phyloP scores from a whole-genome alignment of 2,888 invertebrate species.

The Leptinotarsa juncta region DNA sequence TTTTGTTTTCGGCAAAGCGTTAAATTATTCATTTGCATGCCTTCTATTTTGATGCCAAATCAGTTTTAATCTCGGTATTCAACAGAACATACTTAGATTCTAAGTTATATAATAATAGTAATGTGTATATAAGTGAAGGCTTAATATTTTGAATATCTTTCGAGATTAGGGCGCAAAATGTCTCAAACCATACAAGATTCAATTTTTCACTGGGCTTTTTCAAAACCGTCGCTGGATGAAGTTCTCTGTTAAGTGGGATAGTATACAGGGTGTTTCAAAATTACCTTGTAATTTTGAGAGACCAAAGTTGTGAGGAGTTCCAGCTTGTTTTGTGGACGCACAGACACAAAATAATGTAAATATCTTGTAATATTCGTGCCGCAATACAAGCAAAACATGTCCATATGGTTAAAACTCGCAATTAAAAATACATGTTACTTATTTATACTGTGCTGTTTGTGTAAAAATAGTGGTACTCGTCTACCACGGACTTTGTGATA shows the following conservation, averaged over 20 bases:
- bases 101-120: conserved; percentile 43
- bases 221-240: conserved; percentile 36
- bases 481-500: conserved; percentile 66
- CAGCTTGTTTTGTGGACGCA: conserved; percentile 44
- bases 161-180: conserved; percentile 42
- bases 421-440: conserved; percentile 65
- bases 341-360: conserved; percentile 49
- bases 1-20: conserved; percentile 16
- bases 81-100: conserved; percentile 42
- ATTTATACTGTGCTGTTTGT: conserved; percentile 67
- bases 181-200: conserved; percentile 46
- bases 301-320: conserved; percentile 38
- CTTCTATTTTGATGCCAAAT: conserved; percentile 43
- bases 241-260: conserved; percentile 42
- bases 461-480: conserved; percentile 56
- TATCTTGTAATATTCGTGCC: conserved; percentile 56
- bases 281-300: conserved; percentile 16
- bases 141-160: conserved; percentile 48
- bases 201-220: conserved; percentile 33
- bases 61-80: conserved; percentile 46
- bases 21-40: conserved; percentile 25
- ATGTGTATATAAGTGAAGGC: conserved; percentile 48
- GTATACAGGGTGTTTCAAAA: conserved; percentile 36
- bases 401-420: conserved; percentile 63
- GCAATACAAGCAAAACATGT: conserved; percentile 63